These are phyloP conservation scores for Fulica atra DNA, from an alignment of 2,113 vertebrate species.

Conservation along the genomic window DNA sequence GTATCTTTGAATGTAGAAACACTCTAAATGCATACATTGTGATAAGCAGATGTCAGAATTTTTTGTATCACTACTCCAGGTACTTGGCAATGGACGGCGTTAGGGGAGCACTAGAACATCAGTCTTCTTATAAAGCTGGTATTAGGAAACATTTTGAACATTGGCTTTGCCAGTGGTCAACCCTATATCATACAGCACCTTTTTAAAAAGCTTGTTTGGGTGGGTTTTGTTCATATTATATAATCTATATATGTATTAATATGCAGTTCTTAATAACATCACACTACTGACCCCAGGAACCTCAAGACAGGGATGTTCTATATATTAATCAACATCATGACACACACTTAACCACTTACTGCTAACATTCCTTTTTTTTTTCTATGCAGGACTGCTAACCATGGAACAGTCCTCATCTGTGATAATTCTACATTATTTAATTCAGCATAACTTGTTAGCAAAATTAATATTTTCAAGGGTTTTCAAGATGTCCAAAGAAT, in stretches of 20 bases:
- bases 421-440: background rate
- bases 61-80: background rate
- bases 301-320: background rate
- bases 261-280: background rate
- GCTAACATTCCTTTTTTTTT: background rate
- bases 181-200: background rate
- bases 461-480: background rate
- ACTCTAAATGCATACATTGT: background rate
- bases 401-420: background rate
- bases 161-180: background rate
- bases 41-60: background rate
- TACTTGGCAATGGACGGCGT: background rate
- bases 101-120: background rate
- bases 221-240: background rate
- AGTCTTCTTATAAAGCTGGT: background rate
- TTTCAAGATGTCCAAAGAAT: background rate
- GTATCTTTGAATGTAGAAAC: slow-evolving; percentile 9
- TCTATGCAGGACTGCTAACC: background rate
- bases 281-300: background rate
- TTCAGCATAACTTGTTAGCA: background rate
- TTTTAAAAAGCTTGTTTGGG: background rate
- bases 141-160: background rate
- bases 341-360: background rate
- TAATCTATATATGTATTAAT: background rate
- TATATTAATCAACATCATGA: background rate